Percentiles rank a stretch among this genome's conserved stretches.
These are phyloP conservation scores for Laupala kohalensis DNA, from an alignment of 1,140 invertebrate species.

Conservation along the genomic window DNA sequence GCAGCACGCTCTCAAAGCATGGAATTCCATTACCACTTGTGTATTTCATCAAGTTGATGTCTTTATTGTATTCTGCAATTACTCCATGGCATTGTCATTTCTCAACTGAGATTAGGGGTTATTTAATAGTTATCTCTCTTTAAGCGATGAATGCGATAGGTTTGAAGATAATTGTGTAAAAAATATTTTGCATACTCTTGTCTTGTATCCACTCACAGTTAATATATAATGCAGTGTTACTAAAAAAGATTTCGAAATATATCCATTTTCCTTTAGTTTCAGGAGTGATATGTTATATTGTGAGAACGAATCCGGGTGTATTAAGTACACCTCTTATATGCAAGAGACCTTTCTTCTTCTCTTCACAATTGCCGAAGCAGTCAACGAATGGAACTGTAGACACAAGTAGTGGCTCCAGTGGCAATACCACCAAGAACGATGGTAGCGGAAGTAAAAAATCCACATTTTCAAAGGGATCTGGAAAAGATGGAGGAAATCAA, in stretches of 20 bases:
- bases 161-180: no score
- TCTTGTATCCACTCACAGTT: no score
- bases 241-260: not conserved
- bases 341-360: not conserved
- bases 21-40: no score
- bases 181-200: no score
- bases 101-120: no score
- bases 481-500: slow-evolving; percentile 40
- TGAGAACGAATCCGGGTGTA: not conserved
- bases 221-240: no score
- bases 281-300: not conserved
- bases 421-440: slow-evolving; percentile 3
- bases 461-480: slow-evolving; percentile 20
- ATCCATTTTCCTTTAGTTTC: not conserved
- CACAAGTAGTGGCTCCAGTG: not conserved
- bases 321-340: not conserved
- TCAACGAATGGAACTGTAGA: not conserved
- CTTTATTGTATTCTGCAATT: no score
- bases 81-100: no score
- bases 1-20: no score
- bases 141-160: no score
- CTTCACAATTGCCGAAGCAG: not conserved
- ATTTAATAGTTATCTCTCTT: no score
- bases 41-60: no score
- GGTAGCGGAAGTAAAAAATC: slow-evolving; percentile 18